Conservation (phyloP, 2,888 invertebrate genomes). For the Drosophila subsilvestris region DNA sequence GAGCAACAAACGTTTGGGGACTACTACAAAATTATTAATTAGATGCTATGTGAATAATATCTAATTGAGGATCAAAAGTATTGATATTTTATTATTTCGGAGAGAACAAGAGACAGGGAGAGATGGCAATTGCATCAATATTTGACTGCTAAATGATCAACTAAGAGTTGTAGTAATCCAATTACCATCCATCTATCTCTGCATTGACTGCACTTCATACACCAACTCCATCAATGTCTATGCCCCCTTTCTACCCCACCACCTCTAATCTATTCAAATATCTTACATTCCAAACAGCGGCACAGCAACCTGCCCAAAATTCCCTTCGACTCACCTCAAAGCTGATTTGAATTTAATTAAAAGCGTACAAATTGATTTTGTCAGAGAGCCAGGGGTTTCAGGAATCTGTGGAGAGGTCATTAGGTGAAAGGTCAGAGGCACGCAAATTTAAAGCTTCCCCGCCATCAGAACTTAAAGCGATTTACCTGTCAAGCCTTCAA, state of each 20-base stretch:
- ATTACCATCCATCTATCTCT: background rate
- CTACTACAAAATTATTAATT: background rate
- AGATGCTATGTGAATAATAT: too few relatives aligned
- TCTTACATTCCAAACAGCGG: slow-evolving; percentile 20
- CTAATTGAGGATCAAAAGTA: too few relatives aligned
- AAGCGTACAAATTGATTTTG: slow-evolving; percentile 72
- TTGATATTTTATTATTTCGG: too few relatives aligned
- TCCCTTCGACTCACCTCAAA: slow-evolving; percentile 24
- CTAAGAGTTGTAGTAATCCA: background rate
- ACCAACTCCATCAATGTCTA: slow-evolving; percentile 24
- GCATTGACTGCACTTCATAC: background rate
- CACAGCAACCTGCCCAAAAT: slow-evolving; percentile 5
- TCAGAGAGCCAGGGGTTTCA: slow-evolving; percentile 37
- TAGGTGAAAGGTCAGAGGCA: slow-evolving; percentile 30
- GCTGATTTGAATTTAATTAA: slow-evolving; percentile 76
- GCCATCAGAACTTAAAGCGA: slow-evolving; percentile 24
- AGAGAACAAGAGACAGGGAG: too few relatives aligned
- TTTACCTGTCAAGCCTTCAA: background rate
- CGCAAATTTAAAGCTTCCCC: slow-evolving; percentile 46
- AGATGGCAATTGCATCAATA: background rate
- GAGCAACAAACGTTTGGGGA: too few relatives aligned
- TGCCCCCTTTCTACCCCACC: slow-evolving; percentile 1
- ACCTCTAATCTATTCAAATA: slow-evolving; percentile 31
- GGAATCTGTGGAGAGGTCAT: slow-evolving; percentile 46
- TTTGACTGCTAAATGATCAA: background rate